Percentiles rank a stretch among this genome's conserved stretches.
These are phyloP conservation scores for Eilema griseolum DNA, from an alignment of 2,888 invertebrate genomes.

Conservation along the genomic window DNA sequence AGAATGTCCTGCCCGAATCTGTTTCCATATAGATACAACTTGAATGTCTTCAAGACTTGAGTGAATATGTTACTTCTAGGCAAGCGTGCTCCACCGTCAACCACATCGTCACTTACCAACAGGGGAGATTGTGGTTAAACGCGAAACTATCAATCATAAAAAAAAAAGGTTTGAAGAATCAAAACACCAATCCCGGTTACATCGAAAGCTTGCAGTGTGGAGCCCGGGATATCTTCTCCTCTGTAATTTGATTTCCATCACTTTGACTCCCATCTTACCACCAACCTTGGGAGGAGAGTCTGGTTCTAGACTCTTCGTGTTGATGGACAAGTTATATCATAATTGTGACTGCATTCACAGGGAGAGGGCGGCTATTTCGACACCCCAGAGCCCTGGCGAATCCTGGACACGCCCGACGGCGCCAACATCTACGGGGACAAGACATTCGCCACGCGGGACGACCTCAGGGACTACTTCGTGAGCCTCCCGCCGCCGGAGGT, in stretches of 20 bases:
- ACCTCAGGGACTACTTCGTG: slow-evolving; percentile 57
- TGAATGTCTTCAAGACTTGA: too few species aligned
- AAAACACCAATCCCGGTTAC: not conserved
- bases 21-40: too few species aligned
- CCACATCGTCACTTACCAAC: too few species aligned
- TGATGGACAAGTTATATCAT: not conserved
- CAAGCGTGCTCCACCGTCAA: too few species aligned
- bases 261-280: not conserved
- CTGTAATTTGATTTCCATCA: not conserved
- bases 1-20: too few species aligned
- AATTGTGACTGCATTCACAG: slow-evolving; percentile 48
- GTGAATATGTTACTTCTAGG: too few species aligned
- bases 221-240: not conserved
- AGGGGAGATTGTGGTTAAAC: too few species aligned
- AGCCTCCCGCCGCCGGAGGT: slow-evolving; percentile 55
- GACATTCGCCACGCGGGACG: slow-evolving; percentile 65
- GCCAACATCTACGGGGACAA: slow-evolving; percentile 65
- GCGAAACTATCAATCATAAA: too few species aligned
- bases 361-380: slow-evolving; percentile 82
- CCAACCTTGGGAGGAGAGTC: too few species aligned
- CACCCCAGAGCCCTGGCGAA: slow-evolving; percentile 66
- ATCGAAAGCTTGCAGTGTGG: not conserved
- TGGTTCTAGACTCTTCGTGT: too few species aligned
- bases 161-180: not conserved
- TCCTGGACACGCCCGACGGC: slow-evolving; percentile 53